Conservation (phyloP, 2,113 vertebrate genomes). For the Anseranas semipalmata region DNA sequence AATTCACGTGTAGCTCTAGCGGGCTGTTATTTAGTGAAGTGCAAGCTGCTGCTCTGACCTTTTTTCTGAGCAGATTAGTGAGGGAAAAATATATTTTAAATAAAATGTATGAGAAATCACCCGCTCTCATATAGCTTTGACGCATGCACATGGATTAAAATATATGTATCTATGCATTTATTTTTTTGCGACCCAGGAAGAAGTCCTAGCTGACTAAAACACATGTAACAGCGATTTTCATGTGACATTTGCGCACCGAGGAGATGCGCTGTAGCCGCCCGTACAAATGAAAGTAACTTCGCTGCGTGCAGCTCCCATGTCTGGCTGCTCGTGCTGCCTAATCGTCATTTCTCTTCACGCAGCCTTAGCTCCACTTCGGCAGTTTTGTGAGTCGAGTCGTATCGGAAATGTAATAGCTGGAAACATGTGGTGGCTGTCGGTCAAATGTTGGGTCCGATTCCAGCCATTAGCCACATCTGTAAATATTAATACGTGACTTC, state of each 20-base stretch:
- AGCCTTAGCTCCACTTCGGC: neutral
- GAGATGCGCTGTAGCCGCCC: neutral
- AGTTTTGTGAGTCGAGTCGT: neutral
- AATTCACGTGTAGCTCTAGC: accelerated
- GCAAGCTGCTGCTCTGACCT: accelerated
- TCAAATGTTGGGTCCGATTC: neutral
- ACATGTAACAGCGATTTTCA: accelerated
- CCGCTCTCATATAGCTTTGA: accelerated
- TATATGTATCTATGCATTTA: accelerated
- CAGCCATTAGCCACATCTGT: neutral
- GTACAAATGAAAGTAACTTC: neutral
- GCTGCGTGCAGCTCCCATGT: neutral
- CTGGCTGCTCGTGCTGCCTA: neutral
- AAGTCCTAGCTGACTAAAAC: neutral
- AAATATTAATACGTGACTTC: neutral
- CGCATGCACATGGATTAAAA: accelerated
- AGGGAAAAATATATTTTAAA: neutral
- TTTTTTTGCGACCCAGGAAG: neutral
- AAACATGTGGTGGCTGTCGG: neutral
- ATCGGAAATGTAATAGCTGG: neutral
- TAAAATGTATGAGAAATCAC: accelerated
- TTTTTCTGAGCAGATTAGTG: accelerated
- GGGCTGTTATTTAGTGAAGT: accelerated
- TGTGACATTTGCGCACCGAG: neutral
- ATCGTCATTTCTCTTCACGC: neutral